Evolutionary conservation across 2,888 invertebrate genomes (phyloP), one percentile per base, ranked within the genome.

Genomic region (Oligia strigilis): DNA sequence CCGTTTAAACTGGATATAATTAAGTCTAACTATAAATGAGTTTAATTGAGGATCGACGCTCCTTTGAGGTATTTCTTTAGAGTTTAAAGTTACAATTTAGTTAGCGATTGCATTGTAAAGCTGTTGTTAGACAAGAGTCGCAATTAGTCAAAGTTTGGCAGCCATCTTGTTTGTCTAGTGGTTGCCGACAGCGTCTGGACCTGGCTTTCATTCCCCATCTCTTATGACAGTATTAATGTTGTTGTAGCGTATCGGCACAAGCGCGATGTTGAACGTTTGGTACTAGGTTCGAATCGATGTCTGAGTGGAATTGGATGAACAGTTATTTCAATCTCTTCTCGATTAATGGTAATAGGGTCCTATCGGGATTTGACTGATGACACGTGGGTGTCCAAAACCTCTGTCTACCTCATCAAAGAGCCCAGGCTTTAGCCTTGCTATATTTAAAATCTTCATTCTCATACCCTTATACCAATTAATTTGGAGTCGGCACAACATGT

Each of bases 81-180:
- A 72, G 75, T 79, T 64, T 73, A 64, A 73, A 66, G 58, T 29
- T 75, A 64, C 62, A 83, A 75, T 73, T 84, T 36, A 73, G 43
- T 78, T 79, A 86, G 60, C 23, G 52, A 73, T 40, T 67, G 40
- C 40, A 66, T 64, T 65, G 4, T 66, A 64, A 67, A 71, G 55
- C 40, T 60, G 62, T 46, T 72, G 55, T 60, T 46, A 52, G 29
- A 71, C 52, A 46, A 43, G 13, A 64, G n/a, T 62, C 4, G 3
- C 72, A 82, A 84, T 85, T 85, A 72, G 36, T 62, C 46, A 71
- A 83, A 78, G 40, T 79, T 71, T 43, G 36, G 36, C 8, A 66
- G 52, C 60, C 60, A 71, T 84, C 36, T 81, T 66, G 52, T 55
- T 60, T 40, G 58, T 46, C 2, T 52, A 60, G 58, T 65, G 46